Evolutionary conservation across 1,140 invertebrate genomes (phyloP), one percentile per base, ranked within the genome.

Genomic region (Portunus trituberculatus): DNA sequence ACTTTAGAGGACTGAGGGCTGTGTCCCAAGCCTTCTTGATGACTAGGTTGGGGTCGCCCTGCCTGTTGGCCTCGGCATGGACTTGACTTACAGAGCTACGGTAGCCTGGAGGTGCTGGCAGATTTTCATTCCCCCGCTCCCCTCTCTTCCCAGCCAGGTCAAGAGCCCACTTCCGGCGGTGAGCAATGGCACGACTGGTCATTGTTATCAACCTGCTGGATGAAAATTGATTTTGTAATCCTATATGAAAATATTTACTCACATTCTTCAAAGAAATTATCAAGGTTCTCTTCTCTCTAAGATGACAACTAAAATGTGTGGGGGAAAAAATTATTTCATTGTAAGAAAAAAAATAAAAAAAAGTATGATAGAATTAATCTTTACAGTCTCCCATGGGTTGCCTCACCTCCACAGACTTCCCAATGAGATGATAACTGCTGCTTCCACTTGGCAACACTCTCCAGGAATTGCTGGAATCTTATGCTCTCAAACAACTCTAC

Each of bases 11-110:
- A 10, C 98, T 99, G 6, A 99, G 97, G 0, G 99, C 99, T 88
- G 99, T 97, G 97, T 99, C 99, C 99, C 99, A 99, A 86, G 99
- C 99, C 97, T 99, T 99, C 97, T 99, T 99, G 0, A 99, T 98
- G 91, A 99, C 98, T 92, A 99, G 97, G 97, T 98, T 98, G 0
- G 98, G 98, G 97, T 99, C 98, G 0, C 97, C 97, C 96, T 98
- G 98, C 96, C 98, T 98, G 3, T 98, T 98, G 48, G 98, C 98
- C 97, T 98, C 98, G 59, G 97, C 98, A 96, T 98, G 98, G 96
- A 97, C 98, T 86, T 98, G 97, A 93, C 97, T 97, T 12, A 98
- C 97, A 20, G 98, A 98, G 91, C 98, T 97, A 97, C 98, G 98
- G 96, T 98, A 99, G 16, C 98, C 99, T 52, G 98, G 98, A 46